phyloP scores from a whole-genome alignment of 2,797 vertebrate species.

The Chaetophractus vellerosus region DNA sequence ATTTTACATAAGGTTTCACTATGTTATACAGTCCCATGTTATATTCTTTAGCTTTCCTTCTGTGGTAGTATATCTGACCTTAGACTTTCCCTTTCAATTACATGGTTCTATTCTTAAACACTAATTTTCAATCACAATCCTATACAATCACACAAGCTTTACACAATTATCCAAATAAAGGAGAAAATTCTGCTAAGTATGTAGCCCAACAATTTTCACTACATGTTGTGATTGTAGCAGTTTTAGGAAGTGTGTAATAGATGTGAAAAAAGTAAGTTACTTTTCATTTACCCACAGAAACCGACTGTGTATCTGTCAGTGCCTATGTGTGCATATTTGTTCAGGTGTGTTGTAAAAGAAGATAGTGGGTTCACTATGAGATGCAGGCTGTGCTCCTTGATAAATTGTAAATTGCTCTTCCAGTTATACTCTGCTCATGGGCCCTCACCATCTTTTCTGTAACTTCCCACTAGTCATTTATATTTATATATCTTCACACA shows the following conservation, averaged over 20 bases:
- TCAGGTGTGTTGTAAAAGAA: not conserved
- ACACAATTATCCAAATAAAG: not conserved
- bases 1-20: too few species aligned
- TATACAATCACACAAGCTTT: not conserved
- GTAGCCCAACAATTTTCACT: not conserved
- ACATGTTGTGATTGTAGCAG: not conserved
- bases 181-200: too few species aligned
- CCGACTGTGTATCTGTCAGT: not conserved
- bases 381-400: not conserved
- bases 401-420: not conserved
- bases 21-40: too few species aligned
- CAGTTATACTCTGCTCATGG: not conserved
- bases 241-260: not conserved
- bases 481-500: not conserved
- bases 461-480: not conserved
- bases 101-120: not conserved
- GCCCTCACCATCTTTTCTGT: not conserved
- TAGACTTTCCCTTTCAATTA: too few species aligned
- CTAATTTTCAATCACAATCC: not conserved
- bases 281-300: not conserved
- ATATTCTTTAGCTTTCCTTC: too few species aligned
- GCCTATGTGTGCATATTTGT: not conserved
- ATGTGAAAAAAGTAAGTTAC: not conserved
- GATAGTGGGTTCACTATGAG: not conserved
- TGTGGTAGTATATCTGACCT: too few species aligned